Evolutionary conservation across 2,888 invertebrate genomes (phyloP).

Genomic region (Charanyca ferruginea): DNA sequence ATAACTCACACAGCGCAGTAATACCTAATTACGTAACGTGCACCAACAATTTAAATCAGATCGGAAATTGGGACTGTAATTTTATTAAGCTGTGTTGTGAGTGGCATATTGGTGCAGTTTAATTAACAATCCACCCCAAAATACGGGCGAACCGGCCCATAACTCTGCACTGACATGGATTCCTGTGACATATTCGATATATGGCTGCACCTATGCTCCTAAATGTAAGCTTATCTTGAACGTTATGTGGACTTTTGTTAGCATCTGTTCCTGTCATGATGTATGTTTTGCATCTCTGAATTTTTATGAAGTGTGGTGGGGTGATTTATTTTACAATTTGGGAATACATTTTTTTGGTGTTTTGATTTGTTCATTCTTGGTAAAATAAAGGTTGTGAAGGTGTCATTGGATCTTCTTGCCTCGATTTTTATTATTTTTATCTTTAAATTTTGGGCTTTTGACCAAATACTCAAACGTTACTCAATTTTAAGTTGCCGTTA

Average conservation of each 20-base stretch:
- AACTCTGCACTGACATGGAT: constrained; percentile 75
- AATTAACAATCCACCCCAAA: constrained; percentile 80
- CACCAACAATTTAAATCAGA: constrained; percentile 69
- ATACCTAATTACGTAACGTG: constrained; percentile 59
- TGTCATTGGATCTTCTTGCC: no score
- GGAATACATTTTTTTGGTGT: no score
- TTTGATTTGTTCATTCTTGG: no score
- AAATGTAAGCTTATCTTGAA: constrained; percentile 56
- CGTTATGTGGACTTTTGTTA: constrained; percentile 43
- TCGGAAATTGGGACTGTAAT: constrained; percentile 76
- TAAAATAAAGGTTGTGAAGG: no score
- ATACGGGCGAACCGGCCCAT: constrained; percentile 68
- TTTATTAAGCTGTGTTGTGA: constrained; percentile 77
- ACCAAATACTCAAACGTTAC: no score
- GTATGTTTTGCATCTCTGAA: constrained; percentile 10
- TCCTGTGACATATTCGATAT: constrained; percentile 67
- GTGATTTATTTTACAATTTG: constrained; percentile 16
- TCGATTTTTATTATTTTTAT: no score
- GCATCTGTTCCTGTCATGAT: constrained; percentile 36
- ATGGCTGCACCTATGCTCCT: constrained; percentile 61
- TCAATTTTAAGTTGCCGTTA: no score
- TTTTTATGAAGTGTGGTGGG: background rate
- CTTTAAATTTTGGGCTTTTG: no score
- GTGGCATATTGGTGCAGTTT: constrained; percentile 80
- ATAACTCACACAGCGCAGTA: constrained; percentile 18